These are phyloP conservation scores for Alligator sinensis DNA, from an alignment of 2,113 vertebrate genomes.

Conservation along the genomic window DNA sequence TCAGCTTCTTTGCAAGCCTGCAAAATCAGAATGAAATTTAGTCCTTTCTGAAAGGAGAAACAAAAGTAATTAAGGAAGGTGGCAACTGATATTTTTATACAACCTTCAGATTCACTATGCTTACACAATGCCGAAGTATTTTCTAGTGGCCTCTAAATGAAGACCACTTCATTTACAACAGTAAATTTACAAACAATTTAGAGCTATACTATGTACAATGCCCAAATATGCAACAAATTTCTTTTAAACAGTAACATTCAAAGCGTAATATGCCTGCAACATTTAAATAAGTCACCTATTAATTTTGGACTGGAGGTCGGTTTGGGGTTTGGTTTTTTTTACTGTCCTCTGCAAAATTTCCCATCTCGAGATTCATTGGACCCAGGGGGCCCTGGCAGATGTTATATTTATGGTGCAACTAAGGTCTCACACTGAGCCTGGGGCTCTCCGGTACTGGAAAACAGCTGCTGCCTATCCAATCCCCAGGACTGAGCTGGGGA, in stretches of 20 bases:
- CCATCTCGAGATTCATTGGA: background rate
- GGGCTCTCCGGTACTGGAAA: no score
- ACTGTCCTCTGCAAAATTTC: background rate
- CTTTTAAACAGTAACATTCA: background rate
- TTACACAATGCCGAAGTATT: background rate
- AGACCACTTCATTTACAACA: no score
- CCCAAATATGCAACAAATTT: background rate
- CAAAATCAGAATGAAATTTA: conserved; percentile 60
- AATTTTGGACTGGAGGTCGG: background rate
- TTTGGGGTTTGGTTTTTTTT: background rate
- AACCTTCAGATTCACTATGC: background rate
- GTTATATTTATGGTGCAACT: no score
- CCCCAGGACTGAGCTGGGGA: no score
- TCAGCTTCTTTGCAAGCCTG: conserved; percentile 90
- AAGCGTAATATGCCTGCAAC: background rate
- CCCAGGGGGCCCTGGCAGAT: no score
- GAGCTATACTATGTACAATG: background rate
- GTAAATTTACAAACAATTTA: background rate
- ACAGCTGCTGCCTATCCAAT: no score
- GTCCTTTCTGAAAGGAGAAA: background rate
- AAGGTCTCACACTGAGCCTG: no score
- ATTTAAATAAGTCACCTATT: background rate
- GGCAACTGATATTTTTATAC: background rate
- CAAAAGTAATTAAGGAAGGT: background rate
- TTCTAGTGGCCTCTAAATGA: background rate